phyloP scores from a whole-genome alignment of 64 coral and sea anemone species.

The Stichodactyla helianthus region DNA sequence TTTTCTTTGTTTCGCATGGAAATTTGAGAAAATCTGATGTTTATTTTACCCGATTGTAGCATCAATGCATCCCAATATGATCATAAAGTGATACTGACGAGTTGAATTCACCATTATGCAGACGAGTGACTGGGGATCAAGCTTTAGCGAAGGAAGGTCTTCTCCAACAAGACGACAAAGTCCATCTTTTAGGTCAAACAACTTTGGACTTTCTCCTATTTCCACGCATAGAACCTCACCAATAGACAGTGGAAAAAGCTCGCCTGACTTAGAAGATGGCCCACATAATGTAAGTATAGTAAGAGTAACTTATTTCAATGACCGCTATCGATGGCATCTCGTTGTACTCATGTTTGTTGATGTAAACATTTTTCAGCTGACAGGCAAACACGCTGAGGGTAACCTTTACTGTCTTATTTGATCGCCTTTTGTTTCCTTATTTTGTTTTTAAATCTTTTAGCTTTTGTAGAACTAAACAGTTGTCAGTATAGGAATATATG shows the following conservation, averaged over 20 bases:
- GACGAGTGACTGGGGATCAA: constrained; percentile 43
- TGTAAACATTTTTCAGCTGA: background rate
- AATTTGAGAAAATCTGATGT: background rate
- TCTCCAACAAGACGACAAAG: constrained; percentile 4
- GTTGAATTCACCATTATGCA: constrained; percentile 15
- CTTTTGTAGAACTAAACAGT: no score
- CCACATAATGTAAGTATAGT: constrained; percentile 68
- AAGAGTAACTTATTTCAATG: background rate
- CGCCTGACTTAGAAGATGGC: constrained; percentile 40
- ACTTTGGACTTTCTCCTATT: constrained; percentile 60
- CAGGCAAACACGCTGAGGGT: background rate
- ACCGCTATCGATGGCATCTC: background rate
- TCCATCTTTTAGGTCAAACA: constrained; percentile 4
- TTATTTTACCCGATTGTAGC: background rate
- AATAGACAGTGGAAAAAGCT: constrained; percentile 79
- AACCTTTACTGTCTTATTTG: background rate
- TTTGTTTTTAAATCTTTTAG: background rate
- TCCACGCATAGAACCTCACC: constrained; percentile 48
- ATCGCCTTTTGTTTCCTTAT: background rate
- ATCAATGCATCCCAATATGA: background rate
- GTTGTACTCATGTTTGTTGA: background rate
- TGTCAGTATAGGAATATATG: no score
- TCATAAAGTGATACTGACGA: background rate
- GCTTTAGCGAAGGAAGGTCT: constrained; percentile 24
- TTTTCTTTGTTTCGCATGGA: background rate